Base-by-base conservation (phyloP, 2,888 invertebrate species). In the Tuberolachnus salignus region DNA sequence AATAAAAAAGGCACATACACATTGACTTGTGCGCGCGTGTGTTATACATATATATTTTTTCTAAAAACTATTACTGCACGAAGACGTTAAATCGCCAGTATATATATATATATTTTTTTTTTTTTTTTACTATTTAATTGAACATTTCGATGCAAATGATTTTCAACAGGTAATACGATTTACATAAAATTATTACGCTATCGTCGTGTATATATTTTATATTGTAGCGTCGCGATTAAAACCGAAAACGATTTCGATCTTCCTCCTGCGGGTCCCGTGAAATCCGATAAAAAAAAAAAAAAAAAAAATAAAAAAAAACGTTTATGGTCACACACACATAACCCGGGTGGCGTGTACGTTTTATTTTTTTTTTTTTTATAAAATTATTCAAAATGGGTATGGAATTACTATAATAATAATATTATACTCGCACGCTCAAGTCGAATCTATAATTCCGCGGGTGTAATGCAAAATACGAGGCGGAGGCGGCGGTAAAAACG, bases 61-160 rank as follows among this genome's bases (percentile, higher is more conserved):
- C 6, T 34, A 34, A 34, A 34, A 34, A 34, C 34, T 34, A 34
- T 34, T 34, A 34, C 34, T 34, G 6, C 34, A 6, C 34, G 34
- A 34, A 3, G 34, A 34, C 34, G 34, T 34, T 34, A 34, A 34
- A 34, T 34, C 34, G 34, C 6, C 34, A 34, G 34, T 34, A n/a
- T n/a, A n/a, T n/a, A n/a, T n/a, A n/a, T n/a, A n/a, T n/a, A n/a
- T n/a, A n/a, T n/a, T 34, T 34, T 34, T 34, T 34, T 34, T 34
- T 34, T 34, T 34, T 51, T 73, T 73, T 51, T 42, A 73, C 63
- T 63, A 73, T 73, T 73, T 63, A 73, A 73, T 73, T 73, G 63
- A 73, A 73, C 73, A 73, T 73, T 73, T 73, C 73, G 73, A 73
- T 73, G 73, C 73, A 73, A 73, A 73, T 61, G 73, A 42, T 73